These are phyloP conservation scores for Athetis lepigone DNA, from an alignment of 2,888 invertebrate genomes.

Conservation along the genomic window DNA sequence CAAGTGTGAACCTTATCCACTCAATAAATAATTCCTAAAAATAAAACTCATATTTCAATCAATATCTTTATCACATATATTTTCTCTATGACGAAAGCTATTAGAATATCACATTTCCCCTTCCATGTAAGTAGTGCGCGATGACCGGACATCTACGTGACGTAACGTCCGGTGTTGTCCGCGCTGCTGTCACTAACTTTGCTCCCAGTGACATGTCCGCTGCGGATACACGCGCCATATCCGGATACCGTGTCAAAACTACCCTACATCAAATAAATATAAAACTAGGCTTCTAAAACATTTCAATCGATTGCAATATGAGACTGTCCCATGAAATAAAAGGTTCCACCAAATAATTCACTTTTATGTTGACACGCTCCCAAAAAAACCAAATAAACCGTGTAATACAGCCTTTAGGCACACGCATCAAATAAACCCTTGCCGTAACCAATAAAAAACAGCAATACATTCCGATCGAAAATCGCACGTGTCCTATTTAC, in stretches of 20 bases:
- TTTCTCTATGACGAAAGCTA: neutral
- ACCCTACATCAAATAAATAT: neutral
- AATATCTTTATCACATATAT: neutral
- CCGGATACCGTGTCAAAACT: constrained; percentile 31
- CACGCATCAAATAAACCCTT: neutral
- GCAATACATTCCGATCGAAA: constrained; percentile 14
- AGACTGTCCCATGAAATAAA: neutral
- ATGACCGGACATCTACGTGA: constrained; percentile 33
- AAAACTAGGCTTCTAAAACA: neutral
- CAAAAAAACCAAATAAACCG: neutral
- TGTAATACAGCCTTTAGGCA: neutral
- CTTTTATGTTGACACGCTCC: neutral
- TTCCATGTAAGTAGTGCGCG: constrained; percentile 22
- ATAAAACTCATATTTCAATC: neutral
- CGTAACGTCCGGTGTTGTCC: constrained; percentile 35
- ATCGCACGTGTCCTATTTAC: constrained; percentile 26
- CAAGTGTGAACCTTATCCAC: no score
- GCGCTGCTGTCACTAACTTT: constrained; percentile 47
- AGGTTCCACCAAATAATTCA: neutral
- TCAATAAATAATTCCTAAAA: neutral
- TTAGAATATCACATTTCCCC: constrained; percentile 20
- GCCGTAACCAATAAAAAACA: neutral
- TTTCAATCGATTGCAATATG: neutral
- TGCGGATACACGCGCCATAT: constrained; percentile 39
- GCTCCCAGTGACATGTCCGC: constrained; percentile 55